phyloP scores from a whole-genome alignment of 1,140 invertebrate genomes.

The Battus philenor region DNA sequence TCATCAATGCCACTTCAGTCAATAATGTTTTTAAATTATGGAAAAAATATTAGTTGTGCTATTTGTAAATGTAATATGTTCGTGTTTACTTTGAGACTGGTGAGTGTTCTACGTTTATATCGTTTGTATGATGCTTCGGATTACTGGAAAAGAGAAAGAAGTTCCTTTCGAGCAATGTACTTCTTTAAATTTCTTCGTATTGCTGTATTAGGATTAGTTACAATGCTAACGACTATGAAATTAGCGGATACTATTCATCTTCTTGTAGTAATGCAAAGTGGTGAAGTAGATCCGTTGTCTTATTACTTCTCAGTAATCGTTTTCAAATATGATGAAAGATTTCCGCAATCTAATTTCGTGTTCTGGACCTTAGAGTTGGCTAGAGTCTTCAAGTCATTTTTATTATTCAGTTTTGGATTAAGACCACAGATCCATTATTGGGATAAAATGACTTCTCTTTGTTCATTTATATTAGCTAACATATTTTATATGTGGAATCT shows the following conservation, averaged over 20 bases:
- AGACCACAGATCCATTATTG: conserved; percentile 16
- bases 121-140: conserved; percentile 25
- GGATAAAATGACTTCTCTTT: conserved; percentile 24
- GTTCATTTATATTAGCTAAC: conserved; percentile 24
- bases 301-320: conserved; percentile 17
- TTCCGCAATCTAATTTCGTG: neutral
- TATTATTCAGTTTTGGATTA: conserved; percentile 28
- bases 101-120: conserved; percentile 23
- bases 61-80: conserved; percentile 32
- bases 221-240: conserved; percentile 21
- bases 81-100: conserved; percentile 23
- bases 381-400: conserved; percentile 26
- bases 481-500: conserved; percentile 27
- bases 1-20: conserved; percentile 29
- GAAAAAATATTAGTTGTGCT: conserved; percentile 19
- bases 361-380: conserved; percentile 22
- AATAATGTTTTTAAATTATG: conserved; percentile 33
- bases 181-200: conserved; percentile 30
- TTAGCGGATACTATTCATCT: conserved; percentile 22
- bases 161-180: conserved; percentile 6
- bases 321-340: conserved; percentile 15
- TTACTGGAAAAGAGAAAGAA: conserved; percentile 20
- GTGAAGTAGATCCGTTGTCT: conserved; percentile 10
- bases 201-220: conserved; percentile 19
- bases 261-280: conserved; percentile 15